Evolutionary conservation across 23 tunicate genomes (phyloP), one percentile per base, ranked within the genome.

Genomic region (Botrylloides violaceus): DNA sequence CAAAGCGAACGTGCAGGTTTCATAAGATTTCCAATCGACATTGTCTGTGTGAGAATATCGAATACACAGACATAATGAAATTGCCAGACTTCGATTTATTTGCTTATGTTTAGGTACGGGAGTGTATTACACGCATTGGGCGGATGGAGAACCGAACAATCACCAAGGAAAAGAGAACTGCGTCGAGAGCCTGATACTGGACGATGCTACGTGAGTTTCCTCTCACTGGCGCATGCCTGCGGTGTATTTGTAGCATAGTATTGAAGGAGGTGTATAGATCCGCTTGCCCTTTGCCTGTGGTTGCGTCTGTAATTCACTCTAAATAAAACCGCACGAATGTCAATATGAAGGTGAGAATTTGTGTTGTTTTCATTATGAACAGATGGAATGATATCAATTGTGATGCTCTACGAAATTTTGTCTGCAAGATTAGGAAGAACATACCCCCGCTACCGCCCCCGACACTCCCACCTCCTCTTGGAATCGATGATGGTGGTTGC

Each of bases 331-430:
- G n/a, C n/a, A n/a, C n/a, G n/a, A n/a, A n/a, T n/a, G n/a, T n/a
- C n/a, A n/a, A n/a, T n/a, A n/a, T n/a, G n/a, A n/a, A n/a, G n/a
- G n/a, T n/a, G n/a, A n/a, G n/a, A n/a, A n/a, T n/a, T n/a, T n/a
- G n/a, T n/a, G n/a, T n/a, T n/a, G n/a, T n/a, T n/a, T n/a, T n/a
- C n/a, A n/a, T n/a, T n/a, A n/a, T n/a, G n/a, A 27, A 29, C 64
- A 90, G 97, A 4, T 90, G 97, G 97, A 90, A 90, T 47, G 97
- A 90, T 61, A 60, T 83, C 50, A 60, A 38, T 56, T 90, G 97
- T 59, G 81, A 90, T 49, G 61, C 84, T 1, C 29, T 32, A 1
- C 81, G 89, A 34, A 90, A 90, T 53, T 79, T 50, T 48, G 83
- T 90, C 50, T 90, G 97, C 58, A 90, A 90, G 35, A 90, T 90